Conservation (phyloP, 2,797 vertebrate species). For the Podarcis siculus region DNA sequence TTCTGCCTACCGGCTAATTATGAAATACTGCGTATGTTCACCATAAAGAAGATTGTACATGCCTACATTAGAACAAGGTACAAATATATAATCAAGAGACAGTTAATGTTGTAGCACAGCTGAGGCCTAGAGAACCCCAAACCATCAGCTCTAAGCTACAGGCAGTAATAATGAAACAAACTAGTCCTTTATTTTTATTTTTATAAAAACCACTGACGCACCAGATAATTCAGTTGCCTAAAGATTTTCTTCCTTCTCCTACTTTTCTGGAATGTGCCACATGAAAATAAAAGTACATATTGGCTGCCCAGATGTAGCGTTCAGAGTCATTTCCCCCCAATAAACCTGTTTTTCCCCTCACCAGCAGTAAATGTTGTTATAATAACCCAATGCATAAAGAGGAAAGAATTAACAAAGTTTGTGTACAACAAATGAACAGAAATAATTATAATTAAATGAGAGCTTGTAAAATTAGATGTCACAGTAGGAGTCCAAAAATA, state of each 20-base stretch:
- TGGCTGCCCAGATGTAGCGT: not conserved
- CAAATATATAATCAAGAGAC: conserved; percentile 23
- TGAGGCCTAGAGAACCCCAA: not conserved
- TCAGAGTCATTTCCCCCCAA: conserved; percentile 28
- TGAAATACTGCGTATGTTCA: conserved; percentile 22
- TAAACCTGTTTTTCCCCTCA: conserved; percentile 5
- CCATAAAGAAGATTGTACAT: not conserved
- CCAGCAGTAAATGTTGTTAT: not conserved
- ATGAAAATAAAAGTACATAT: conserved; percentile 8
- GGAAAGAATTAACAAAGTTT: conserved; percentile 24
- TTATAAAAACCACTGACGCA: not conserved
- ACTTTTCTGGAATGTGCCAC: not conserved
- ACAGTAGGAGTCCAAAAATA: conserved; percentile 27
- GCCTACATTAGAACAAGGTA: not conserved
- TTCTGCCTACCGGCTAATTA: conserved; percentile 29
- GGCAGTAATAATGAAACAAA: not conserved
- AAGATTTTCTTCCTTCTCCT: not conserved
- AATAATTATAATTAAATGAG: conserved; percentile 46
- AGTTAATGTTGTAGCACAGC: conserved; percentile 6
- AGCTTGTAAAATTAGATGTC: conserved; percentile 40
- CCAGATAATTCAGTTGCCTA: not conserved
- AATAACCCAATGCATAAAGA: conserved; percentile 15
- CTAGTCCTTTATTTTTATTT: not conserved
- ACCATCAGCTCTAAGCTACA: not conserved
- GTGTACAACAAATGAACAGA: conserved; percentile 29